phyloP scores from a whole-genome alignment of 2,797 vertebrate species.

The Catharus ustulatus region DNA sequence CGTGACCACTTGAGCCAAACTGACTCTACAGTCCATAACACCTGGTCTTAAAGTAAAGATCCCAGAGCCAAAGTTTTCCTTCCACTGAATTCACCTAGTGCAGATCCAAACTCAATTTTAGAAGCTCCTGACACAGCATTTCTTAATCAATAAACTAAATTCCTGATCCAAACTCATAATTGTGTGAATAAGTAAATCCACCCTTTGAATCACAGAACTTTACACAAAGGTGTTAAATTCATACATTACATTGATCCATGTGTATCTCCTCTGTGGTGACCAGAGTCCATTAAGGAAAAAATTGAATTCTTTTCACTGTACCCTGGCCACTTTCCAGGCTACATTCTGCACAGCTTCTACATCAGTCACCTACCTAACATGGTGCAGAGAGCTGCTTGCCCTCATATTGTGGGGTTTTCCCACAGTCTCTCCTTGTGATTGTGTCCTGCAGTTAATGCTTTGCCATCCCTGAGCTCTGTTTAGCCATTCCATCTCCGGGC shows the following conservation, averaged over 20 bases:
- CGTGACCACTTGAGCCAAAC: neutral
- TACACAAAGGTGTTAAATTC: neutral
- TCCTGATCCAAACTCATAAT: too few species aligned
- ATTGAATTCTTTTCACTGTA: neutral
- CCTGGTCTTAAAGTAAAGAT: neutral
- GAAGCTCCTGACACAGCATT: too few species aligned
- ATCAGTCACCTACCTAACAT: neutral
- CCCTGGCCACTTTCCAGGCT: neutral
- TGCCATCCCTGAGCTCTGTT: neutral
- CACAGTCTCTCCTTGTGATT: neutral
- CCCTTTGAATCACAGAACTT: neutral
- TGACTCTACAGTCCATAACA: neutral
- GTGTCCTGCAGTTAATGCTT: neutral
- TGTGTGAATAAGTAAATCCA: neutral
- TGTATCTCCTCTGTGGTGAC: neutral
- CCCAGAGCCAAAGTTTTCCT: neutral
- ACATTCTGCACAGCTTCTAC: neutral
- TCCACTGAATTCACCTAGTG: neutral
- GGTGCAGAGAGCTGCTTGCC: neutral
- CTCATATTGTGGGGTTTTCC: rapidly evolving
- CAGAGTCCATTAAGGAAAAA: neutral
- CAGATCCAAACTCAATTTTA: neutral
- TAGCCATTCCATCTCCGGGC: neutral
- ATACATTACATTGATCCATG: neutral
- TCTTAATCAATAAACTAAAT: too few species aligned